Conservation (phyloP, 2,888 invertebrate species). For the Melieria omissa region DNA sequence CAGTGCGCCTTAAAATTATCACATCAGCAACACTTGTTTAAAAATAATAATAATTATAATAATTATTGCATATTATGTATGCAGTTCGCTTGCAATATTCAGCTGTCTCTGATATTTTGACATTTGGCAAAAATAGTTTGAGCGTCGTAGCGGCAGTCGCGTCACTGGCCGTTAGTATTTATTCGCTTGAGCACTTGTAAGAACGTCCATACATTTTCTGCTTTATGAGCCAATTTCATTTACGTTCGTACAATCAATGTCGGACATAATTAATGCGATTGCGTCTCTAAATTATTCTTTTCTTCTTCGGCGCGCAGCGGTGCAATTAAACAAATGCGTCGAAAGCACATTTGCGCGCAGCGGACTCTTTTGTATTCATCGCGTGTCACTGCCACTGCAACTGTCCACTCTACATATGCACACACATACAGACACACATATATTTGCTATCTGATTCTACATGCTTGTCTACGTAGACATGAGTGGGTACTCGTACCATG, state of each 20-base stretch:
- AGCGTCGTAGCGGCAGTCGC: background rate
- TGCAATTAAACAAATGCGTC: slow-evolving; percentile 18
- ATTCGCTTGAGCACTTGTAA: background rate
- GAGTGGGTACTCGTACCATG: no score
- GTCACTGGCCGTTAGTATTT: background rate
- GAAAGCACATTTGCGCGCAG: slow-evolving; percentile 7
- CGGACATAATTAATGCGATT: slow-evolving; percentile 31
- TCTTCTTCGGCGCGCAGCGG: background rate
- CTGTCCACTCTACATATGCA: background rate
- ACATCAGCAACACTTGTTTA: slow-evolving; percentile 44
- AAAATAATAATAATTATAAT: slow-evolving; percentile 43
- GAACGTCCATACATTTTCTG: background rate
- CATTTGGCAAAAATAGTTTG: slow-evolving; percentile 12
- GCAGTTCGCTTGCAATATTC: background rate
- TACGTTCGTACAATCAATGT: slow-evolving; percentile 38
- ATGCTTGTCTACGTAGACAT: no score
- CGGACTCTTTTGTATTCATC: background rate
- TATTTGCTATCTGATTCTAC: background rate
- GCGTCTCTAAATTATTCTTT: slow-evolving; percentile 20
- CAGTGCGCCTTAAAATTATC: slow-evolving; percentile 13
- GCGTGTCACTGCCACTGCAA: background rate
- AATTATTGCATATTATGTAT: slow-evolving; percentile 47
- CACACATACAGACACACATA: background rate
- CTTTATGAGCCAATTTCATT: slow-evolving; percentile 24
- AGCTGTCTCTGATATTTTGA: slow-evolving; percentile 11